Percentiles rank a stretch among this genome's conserved stretches.
These are phyloP conservation scores for Stichodactyla helianthus DNA, from an alignment of 64 coral and sea anemone species.

Conservation along the genomic window DNA sequence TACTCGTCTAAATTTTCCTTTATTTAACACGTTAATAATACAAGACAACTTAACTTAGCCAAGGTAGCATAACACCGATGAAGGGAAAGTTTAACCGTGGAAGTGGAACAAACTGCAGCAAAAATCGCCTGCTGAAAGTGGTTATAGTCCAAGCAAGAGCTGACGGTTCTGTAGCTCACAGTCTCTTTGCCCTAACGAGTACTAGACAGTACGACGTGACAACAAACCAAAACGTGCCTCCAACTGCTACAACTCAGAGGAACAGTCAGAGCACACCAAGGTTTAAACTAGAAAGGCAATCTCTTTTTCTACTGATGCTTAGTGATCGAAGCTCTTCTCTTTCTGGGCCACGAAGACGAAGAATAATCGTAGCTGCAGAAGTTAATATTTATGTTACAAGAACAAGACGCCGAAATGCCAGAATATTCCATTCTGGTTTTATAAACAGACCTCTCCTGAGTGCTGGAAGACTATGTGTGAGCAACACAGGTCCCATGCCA, in stretches of 20 bases:
- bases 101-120: too few species aligned
- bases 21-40: too few species aligned
- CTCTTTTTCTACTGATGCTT: not conserved
- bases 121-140: too few species aligned
- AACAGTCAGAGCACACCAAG: not conserved
- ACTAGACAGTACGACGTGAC: not conserved
- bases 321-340: not conserved
- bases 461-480: too few species aligned
- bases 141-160: too few species aligned
- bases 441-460: not conserved
- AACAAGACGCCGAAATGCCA: not conserved
- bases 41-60: too few species aligned
- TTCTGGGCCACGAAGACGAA: not conserved
- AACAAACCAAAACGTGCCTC: not conserved
- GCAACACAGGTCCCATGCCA: too few species aligned
- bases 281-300: not conserved
- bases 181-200: not conserved
- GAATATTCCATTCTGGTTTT: not conserved
- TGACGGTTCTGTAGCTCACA: too few species aligned
- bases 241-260: not conserved
- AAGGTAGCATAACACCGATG: too few species aligned
- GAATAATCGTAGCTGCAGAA: not conserved
- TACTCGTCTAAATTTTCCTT: too few species aligned
- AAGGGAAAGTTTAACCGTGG: too few species aligned
- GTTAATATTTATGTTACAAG: not conserved